Conservation (phyloP, 2,797 vertebrate species). For the Poecilia wingei region DNA sequence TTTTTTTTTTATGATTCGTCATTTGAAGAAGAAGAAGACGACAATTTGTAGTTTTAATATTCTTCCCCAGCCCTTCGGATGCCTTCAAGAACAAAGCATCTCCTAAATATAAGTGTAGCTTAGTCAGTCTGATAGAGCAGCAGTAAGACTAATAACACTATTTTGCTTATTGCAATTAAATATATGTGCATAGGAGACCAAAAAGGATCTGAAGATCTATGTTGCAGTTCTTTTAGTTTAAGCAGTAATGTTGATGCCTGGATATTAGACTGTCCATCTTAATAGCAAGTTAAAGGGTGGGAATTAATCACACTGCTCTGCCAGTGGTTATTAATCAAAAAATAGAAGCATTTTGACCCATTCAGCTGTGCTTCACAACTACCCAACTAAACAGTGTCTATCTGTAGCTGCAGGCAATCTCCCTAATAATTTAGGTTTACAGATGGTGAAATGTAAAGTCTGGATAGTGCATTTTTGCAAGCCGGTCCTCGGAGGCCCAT, state of each 20-base stretch:
- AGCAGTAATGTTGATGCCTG: conserved; percentile 1
- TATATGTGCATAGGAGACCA: background rate
- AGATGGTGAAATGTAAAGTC: conserved; percentile 50
- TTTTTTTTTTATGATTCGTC: conserved; percentile 63
- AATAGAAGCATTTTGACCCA: conserved; percentile 20
- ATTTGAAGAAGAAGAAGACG: conserved; percentile 60
- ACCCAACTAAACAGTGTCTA: conserved; percentile 7
- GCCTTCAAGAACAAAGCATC: conserved; percentile 14
- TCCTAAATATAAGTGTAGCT: background rate
- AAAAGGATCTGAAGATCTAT: background rate
- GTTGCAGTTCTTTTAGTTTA: conserved; percentile 8
- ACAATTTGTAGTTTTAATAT: conserved; percentile 53
- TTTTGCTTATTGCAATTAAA: background rate
- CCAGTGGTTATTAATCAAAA: conserved; percentile 33
- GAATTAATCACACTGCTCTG: conserved; percentile 23
- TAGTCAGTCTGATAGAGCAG: background rate
- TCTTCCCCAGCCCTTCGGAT: conserved; percentile 43
- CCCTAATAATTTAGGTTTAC: conserved; percentile 53
- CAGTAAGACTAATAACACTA: background rate
- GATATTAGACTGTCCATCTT: conserved; percentile 6
- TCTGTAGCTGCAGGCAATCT: conserved; percentile 52
- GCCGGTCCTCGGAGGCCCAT: conserved; percentile 23
- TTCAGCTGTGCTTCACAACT: conserved; percentile 36
- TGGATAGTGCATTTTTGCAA: conserved; percentile 44
- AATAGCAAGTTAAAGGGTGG: conserved; percentile 17